Conservation (phyloP, 2,888 invertebrate species). For the Harmothoe impar region DNA sequence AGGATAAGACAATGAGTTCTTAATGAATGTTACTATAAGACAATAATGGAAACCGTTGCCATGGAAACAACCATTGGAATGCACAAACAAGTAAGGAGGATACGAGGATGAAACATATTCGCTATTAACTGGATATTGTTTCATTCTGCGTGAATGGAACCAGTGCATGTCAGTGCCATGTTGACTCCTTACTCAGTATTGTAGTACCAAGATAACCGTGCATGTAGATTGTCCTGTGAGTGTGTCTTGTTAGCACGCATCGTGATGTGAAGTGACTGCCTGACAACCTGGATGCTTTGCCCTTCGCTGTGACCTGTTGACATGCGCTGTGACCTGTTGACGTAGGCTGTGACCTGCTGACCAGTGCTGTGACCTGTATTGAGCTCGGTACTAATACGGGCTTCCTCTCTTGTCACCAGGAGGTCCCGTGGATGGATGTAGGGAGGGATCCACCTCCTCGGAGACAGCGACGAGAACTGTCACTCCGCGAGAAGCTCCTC, state of each 20-base stretch:
- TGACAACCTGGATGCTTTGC: neutral
- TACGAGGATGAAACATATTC: too few relatives aligned
- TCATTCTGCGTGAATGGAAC: neutral
- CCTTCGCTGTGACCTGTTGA: neutral
- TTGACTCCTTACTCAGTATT: neutral
- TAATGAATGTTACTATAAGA: too few relatives aligned
- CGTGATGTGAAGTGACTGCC: neutral
- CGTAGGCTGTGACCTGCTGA: neutral
- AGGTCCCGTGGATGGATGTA: too few relatives aligned
- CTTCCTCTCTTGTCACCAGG: constrained; percentile 17
- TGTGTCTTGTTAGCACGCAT: neutral
- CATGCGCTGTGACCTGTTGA: neutral
- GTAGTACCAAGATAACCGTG: neutral
- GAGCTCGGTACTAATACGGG: neutral
- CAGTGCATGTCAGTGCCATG: neutral
- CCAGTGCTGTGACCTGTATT: neutral
- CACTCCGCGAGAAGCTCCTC: neutral
- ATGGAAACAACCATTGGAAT: too few relatives aligned
- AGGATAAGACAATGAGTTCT: too few relatives aligned
- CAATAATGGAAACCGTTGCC: too few relatives aligned
- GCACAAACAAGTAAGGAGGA: too few relatives aligned
- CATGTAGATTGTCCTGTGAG: neutral
- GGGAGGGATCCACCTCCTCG: neutral
- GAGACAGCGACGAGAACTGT: neutral
- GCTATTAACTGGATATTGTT: neutral